Base-by-base conservation (phyloP, 2,888 invertebrate species). In the Actias luna region DNA sequence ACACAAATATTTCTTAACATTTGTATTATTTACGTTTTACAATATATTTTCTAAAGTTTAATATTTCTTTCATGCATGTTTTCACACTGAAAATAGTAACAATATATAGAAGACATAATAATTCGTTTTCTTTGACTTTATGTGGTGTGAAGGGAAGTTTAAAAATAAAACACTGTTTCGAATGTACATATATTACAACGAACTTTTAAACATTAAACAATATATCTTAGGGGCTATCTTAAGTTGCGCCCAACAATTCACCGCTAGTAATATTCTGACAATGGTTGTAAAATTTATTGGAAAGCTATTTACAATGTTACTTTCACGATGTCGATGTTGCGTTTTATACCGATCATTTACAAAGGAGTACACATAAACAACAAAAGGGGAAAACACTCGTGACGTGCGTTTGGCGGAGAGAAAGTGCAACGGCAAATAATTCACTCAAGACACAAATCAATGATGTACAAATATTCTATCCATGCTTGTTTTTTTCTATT, bases 381-480 rank as follows among this genome's bases (percentile, higher is more conserved):
- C 52, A 29, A n/a, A 55, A 55, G 29, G 55, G 16, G 55, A 55
- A 29, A 55, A 29, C 29, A 29, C 29, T 29, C 5, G 55, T 16
- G 27, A 55, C 25, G 29, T 55, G 16, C 29, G 55, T 55, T 29
- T 55, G 29, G 55, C n/a, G 29, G 1, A 29, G 29, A 8, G 55
- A 55, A 55, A 55, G 55, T 55, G 14, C 16, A 55, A n/a, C 29
- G 1, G 55, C n/a, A 55, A 55, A 55, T 55, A 29, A 29, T 55
- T 50, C 12, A 25, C 3, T 29, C 55, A 8, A 16, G 55, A 27
- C 27, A 29, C 55, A 12, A 8, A 16, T 8, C 18, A 0, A 29
- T 29, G n/a, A 29, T 55, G 29, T 55, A 8, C 55, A 5, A 42
- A 42, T 18, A 18, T 39, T 39, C 5, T 42, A 8, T 18, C 5